Evolutionary conservation across 2,113 vertebrate species (phyloP).

Genomic region (Uropsilus gracilis): DNA sequence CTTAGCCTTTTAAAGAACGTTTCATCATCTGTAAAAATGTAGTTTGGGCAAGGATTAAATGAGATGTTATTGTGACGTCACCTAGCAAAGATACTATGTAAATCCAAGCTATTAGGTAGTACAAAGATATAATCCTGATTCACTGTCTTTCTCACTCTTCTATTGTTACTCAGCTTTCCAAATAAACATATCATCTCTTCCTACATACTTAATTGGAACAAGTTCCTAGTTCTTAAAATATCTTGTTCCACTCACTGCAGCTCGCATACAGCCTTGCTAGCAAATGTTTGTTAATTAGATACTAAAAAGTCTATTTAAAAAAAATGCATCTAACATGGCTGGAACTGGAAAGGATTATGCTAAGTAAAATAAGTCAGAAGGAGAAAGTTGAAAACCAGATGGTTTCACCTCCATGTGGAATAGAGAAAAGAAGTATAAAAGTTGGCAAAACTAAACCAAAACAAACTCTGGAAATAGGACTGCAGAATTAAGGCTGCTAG

Average conservation of each 20-base stretch:
- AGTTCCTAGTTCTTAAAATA: background rate
- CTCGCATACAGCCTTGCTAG: background rate
- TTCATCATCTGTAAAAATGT: slow-evolving; percentile 41
- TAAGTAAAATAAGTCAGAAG: no score
- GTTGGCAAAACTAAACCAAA: no score
- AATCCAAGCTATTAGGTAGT: background rate
- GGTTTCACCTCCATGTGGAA: no score
- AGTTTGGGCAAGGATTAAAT: background rate
- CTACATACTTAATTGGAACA: background rate
- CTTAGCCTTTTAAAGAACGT: slow-evolving; percentile 1
- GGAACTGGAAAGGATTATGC: no score
- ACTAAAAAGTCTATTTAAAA: background rate
- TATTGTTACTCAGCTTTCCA: background rate
- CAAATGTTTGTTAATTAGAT: background rate
- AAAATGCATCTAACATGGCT: background rate
- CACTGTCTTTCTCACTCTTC: background rate
- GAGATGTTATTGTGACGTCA: background rate
- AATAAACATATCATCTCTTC: background rate
- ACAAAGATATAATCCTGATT: background rate
- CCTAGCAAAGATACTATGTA: background rate
- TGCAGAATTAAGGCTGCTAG: no score
- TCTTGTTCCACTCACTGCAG: background rate
- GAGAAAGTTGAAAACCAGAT: no score
- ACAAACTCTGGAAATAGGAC: no score
- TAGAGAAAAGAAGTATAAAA: no score